These are phyloP conservation scores for Oryzias javanicus DNA, from an alignment of 2,113 vertebrate species.

Conservation along the genomic window DNA sequence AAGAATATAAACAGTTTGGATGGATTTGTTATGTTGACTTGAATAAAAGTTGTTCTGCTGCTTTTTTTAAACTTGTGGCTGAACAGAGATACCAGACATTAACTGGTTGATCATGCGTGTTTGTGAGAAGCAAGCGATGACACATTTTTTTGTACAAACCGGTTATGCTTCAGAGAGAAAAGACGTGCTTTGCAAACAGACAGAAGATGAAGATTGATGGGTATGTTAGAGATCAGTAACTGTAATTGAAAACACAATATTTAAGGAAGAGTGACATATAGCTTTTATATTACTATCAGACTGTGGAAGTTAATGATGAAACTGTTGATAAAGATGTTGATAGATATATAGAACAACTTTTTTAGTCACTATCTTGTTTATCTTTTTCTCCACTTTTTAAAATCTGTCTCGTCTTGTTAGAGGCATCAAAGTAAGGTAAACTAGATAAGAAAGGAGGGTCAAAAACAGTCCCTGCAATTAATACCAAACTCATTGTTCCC, in stretches of 20 bases:
- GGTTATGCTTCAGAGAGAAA: slow-evolving; percentile 5
- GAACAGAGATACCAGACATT: slow-evolving; percentile 12
- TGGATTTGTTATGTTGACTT: no score
- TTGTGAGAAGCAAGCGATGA: slow-evolving; percentile 35
- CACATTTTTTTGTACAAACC: slow-evolving; percentile 16
- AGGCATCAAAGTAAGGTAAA: slow-evolving; percentile 16
- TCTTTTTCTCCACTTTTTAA: slow-evolving; percentile 33
- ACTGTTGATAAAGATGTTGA: slow-evolving; percentile 54
- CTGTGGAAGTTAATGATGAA: slow-evolving; percentile 64
- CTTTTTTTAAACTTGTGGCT: no score
- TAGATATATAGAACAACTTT: no score
- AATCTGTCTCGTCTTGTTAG: slow-evolving; percentile 58
- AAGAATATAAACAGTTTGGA: no score
- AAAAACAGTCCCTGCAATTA: slow-evolving; percentile 24
- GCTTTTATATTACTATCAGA: slow-evolving; percentile 49
- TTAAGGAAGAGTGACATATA: slow-evolving; percentile 11
- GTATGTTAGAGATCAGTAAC: slow-evolving; percentile 27
- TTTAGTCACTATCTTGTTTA: slow-evolving; percentile 55
- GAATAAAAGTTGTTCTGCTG: no score
- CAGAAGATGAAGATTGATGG: not conserved
- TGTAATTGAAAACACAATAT: slow-evolving; percentile 24
- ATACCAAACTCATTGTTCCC: slow-evolving; percentile 31
- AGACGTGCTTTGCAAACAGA: slow-evolving; percentile 27
- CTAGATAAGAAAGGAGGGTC: slow-evolving; percentile 7
- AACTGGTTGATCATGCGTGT: not conserved